Base-by-base conservation (phyloP, 2,888 invertebrate genomes). In the Lamellibrachia columna region DNA sequence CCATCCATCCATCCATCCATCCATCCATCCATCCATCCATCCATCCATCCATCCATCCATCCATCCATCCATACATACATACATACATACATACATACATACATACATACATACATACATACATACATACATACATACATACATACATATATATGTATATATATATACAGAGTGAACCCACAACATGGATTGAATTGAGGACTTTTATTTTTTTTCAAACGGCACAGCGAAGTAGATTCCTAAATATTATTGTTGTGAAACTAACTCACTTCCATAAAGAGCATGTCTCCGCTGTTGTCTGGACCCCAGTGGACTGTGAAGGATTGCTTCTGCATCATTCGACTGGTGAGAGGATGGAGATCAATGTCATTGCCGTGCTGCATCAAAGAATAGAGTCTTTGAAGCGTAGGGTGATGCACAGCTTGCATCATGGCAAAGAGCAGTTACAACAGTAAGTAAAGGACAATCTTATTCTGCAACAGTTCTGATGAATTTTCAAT, bases 311-410 rank as follows among this genome's bases (percentile, higher is more conserved):
- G 99, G 55, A 99, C 99, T 0, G 99, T 99, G 97, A 99, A 99
- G 94, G 99, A 98, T 96, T 99, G 99, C 92, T 99, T 98, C 96
- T 99, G 99, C 96, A 99, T 97, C 96, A 99, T 97, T 52, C 99
- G 98, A 93, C 99, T 99, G 0, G 98, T 98, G 94, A 99, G 97
- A 9, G 99, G 99, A 96, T 99, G 99, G 95, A 99, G 97, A 96
- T 99, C 99, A 94, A 99, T 99, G 96, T 99, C 99, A 97, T 99
- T 99, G 91, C 99, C 99, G 97, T 98, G 98, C 99, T 99, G 96
- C 93, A 96, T 95, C 92, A 75, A 75, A 75, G 22, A 60, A 4
- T 15, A 40, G 1, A 40, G 40, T 40, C 40, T 40, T 40, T 40
- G 40, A 40, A 40, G 40, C 40, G 0, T 40, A 22, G 75, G 40